Percentiles rank a stretch among this genome's conserved stretches.
Evolutionary conservation across 2,888 invertebrate species (phyloP).

Genomic region (Salpingus planirostris): DNA sequence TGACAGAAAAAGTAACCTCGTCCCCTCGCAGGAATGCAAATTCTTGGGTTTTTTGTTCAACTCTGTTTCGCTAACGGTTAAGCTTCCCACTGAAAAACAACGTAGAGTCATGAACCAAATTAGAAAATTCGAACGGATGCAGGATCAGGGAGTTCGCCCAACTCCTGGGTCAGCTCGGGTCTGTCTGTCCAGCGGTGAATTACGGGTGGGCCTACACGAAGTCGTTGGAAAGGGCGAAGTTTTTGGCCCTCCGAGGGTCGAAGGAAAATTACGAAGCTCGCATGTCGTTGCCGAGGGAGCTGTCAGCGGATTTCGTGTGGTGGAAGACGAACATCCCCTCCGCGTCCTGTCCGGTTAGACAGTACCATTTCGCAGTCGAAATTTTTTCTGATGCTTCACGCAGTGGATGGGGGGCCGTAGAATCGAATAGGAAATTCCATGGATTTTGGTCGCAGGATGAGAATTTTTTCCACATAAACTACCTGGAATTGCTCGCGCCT

Average conservation of each 20-base stretch:
- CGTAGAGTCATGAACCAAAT: background rate
- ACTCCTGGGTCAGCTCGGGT: slow-evolving; percentile 6
- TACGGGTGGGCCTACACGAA: slow-evolving; percentile 13
- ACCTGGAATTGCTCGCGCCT: slow-evolving; percentile 5
- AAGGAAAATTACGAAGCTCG: slow-evolving; percentile 3
- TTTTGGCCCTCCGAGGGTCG: background rate
- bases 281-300: background rate
- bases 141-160: slow-evolving; percentile 5
- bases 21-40: slow-evolving; percentile 1
- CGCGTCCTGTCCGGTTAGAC: background rate
- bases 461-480: slow-evolving; percentile 3
- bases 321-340: slow-evolving; percentile 3
- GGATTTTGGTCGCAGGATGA: background rate
- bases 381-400: slow-evolving; percentile 12
- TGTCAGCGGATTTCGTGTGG: background rate
- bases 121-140: background rate
- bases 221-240: slow-evolving; percentile 6
- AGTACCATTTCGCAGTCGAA: slow-evolving; percentile 3
- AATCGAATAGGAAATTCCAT: background rate
- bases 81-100: background rate
- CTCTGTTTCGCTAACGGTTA: slow-evolving; percentile 1
- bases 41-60: slow-evolving; percentile 5
- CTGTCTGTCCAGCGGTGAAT: slow-evolving; percentile 17
- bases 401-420: slow-evolving; percentile 8
- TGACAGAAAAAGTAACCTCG: slow-evolving; percentile 3